A percentile compares a stretch with the other conserved stretches of the same genome.
phyloP scores from a whole-genome alignment of 2,888 invertebrate species.

The Chouioia cunea region DNA sequence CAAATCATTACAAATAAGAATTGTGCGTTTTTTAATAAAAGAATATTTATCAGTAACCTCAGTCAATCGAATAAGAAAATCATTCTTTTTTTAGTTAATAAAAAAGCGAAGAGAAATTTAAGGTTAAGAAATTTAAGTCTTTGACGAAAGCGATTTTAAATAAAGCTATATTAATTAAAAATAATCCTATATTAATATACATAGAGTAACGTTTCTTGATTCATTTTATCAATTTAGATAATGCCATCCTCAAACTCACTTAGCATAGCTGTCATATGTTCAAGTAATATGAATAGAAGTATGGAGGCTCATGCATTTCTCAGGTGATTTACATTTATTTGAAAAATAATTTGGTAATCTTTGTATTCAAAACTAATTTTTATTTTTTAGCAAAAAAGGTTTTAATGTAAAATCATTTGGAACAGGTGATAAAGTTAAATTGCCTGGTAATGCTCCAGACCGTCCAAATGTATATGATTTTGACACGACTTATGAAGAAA shows the following conservation, averaged over 20 bases:
- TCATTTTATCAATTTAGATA: slow-evolving; percentile 12
- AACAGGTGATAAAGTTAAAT: slow-evolving; percentile 94
- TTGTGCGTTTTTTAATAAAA: too few relatives aligned
- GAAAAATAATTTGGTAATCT: neutral
- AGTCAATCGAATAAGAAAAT: too few relatives aligned
- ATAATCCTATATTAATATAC: too few relatives aligned
- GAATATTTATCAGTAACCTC: too few relatives aligned
- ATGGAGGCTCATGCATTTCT: slow-evolving; percentile 99
- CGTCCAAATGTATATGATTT: slow-evolving; percentile 98
- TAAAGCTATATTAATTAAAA: too few relatives aligned
- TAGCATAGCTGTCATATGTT: slow-evolving; percentile 95
- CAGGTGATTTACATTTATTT: slow-evolving; percentile 68
- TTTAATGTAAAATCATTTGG: slow-evolving; percentile 95
- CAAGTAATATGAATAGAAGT: slow-evolving; percentile 99
- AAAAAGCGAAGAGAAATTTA: too few relatives aligned
- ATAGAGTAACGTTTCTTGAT: too few relatives aligned
- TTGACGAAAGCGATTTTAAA: too few relatives aligned
- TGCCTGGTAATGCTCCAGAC: slow-evolving; percentile 94
- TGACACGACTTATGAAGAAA: slow-evolving; percentile 94
- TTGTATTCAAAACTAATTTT: too few relatives aligned
- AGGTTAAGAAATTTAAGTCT: too few relatives aligned
- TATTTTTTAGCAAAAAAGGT: slow-evolving; percentile 86
- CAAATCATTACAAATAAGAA: too few relatives aligned
- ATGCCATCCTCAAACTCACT: slow-evolving; percentile 68
- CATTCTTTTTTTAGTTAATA: too few relatives aligned